A percentile compares a stretch with the other conserved stretches of the same genome.
These are phyloP conservation scores for Andrena minutula DNA, from an alignment of 2,888 invertebrate species.

Conservation along the genomic window DNA sequence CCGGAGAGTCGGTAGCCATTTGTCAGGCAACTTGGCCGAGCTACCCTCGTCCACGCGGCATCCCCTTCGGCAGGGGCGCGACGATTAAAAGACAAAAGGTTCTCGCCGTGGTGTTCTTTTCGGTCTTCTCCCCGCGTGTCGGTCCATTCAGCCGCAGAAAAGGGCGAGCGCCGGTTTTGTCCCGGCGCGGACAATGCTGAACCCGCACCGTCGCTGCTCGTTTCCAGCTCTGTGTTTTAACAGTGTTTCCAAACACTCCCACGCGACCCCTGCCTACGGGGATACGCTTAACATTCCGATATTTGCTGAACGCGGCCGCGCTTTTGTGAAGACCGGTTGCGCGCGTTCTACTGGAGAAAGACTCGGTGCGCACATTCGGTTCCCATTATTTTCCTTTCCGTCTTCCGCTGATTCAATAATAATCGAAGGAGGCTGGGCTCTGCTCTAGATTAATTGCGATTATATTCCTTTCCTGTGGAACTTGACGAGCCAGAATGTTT, in stretches of 20 bases:
- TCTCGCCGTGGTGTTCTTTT: constrained; percentile 68
- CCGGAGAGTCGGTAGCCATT: constrained; percentile 55
- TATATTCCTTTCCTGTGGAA: no score
- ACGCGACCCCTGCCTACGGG: constrained; percentile 49
- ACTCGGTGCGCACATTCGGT: not conserved
- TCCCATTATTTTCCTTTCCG: not conserved
- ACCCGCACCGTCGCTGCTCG: constrained; percentile 58
- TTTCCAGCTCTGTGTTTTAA: constrained; percentile 76
- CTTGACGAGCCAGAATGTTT: not conserved
- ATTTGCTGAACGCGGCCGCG: constrained; percentile 74
- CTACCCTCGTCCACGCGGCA: constrained; percentile 43
- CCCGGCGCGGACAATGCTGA: constrained; percentile 68
- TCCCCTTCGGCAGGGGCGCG: constrained; percentile 59
- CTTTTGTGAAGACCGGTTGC: constrained; percentile 15
- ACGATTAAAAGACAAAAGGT: constrained; percentile 78
- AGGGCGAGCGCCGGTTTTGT: constrained; percentile 67
- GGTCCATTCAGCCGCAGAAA: constrained; percentile 67
- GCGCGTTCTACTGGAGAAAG: no score
- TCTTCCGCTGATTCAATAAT: not conserved
- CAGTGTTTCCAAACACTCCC: constrained; percentile 79
- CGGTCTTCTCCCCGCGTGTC: constrained; percentile 24
- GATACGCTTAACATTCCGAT: constrained; percentile 75
- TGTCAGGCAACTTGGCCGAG: constrained; percentile 48
- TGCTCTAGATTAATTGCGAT: not conserved
- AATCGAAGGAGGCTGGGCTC: not conserved